Evolutionary conservation across 2,888 invertebrate species (phyloP).

Genomic region (Flexamia atlantica): DNA sequence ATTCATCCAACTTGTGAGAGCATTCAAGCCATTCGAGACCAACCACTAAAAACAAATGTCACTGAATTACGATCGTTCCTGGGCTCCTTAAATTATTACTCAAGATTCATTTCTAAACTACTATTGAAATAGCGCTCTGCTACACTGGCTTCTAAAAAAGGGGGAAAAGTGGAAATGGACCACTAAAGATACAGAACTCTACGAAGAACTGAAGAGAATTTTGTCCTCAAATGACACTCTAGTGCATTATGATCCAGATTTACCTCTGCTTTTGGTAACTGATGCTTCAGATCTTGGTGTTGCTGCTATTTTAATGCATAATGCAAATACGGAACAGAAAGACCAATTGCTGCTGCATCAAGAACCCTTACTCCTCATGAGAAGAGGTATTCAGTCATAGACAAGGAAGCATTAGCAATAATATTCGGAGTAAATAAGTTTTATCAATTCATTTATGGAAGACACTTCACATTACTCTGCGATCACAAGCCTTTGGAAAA

Average conservation of each 20-base stretch:
- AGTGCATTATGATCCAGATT: conserved; percentile 13
- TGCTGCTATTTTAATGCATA: neutral
- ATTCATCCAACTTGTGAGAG: neutral
- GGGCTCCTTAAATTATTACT: neutral
- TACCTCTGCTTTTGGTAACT: neutral
- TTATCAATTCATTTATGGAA: neutral
- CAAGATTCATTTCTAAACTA: neutral
- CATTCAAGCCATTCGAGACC: neutral
- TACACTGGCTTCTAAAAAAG: neutral
- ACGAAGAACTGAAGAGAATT: neutral
- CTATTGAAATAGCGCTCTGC: neutral
- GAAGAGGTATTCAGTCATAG: neutral
- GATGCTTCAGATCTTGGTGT: too few species aligned
- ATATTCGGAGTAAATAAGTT: neutral
- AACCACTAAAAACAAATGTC: neutral
- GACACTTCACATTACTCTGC: neutral
- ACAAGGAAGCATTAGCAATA: too few species aligned
- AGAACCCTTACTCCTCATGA: neutral
- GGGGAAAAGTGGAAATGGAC: neutral
- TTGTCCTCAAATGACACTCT: neutral
- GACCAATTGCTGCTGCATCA: neutral
- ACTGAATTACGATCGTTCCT: neutral
- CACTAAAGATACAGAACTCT: neutral
- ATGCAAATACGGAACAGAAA: neutral
- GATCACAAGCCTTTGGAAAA: neutral